These are phyloP conservation scores for Lepilemur septentrionalis DNA, from an alignment of 2,797 vertebrate genomes.

Conservation along the genomic window DNA sequence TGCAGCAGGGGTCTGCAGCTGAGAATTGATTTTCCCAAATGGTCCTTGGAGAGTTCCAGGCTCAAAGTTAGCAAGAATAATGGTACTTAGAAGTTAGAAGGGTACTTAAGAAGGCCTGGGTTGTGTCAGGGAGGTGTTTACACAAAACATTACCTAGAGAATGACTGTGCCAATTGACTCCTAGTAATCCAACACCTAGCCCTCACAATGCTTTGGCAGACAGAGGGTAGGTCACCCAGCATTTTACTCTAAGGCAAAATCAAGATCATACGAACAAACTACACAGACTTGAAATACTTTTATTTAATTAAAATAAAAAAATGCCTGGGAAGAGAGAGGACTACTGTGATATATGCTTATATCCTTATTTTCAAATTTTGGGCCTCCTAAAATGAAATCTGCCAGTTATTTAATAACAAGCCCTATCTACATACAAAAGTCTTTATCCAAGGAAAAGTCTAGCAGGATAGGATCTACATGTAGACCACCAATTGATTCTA, in stretches of 20 bases:
- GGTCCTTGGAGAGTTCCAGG: not conserved
- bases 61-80: not conserved
- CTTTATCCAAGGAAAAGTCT: not conserved
- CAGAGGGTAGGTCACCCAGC: not conserved
- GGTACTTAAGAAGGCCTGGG: not conserved
- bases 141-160: not conserved
- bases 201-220: not conserved
- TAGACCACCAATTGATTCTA: not conserved
- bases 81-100: not conserved
- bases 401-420: not conserved
- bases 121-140: not conserved
- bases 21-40: not conserved
- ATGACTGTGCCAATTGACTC: not conserved
- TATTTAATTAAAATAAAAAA: constrained; percentile 1
- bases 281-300: not conserved
- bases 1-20: not conserved
- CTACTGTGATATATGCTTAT: not conserved
- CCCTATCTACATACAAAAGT: not conserved
- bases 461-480: not conserved
- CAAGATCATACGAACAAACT: not conserved
- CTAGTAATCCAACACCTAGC: not conserved
- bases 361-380: not conserved
- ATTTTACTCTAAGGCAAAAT: not conserved
- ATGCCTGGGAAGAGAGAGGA: not conserved
- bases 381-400: not conserved